These are phyloP conservation scores for Denticeps clupeoides DNA, from an alignment of 2,797 vertebrate species.

Conservation along the genomic window DNA sequence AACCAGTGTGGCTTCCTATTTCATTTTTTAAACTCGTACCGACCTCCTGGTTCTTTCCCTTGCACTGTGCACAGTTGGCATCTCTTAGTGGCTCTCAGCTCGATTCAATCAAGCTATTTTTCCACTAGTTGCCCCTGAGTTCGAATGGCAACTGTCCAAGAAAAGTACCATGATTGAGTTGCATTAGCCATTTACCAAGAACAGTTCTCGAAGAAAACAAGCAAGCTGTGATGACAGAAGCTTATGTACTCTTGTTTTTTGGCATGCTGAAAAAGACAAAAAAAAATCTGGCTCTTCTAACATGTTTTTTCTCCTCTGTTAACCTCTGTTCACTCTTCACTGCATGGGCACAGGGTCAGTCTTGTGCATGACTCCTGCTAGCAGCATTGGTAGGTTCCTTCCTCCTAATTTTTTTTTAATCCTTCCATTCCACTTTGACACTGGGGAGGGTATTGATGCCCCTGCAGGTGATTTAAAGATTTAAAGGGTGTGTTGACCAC, in stretches of 20 bases:
- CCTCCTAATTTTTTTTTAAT: constrained; percentile 30
- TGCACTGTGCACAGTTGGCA: too few relatives aligned
- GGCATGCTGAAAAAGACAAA: constrained; percentile 48
- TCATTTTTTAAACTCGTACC: background rate
- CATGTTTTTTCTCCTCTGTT: constrained; percentile 73
- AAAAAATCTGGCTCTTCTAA: constrained; percentile 52
- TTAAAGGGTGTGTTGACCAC: background rate
- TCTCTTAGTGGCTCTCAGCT: too few relatives aligned
- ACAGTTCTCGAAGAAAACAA: constrained; percentile 5
- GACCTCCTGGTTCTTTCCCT: too few relatives aligned
- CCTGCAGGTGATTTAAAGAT: constrained; percentile 41
- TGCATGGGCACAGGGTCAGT: constrained; percentile 89
- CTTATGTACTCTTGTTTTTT: constrained; percentile 18
- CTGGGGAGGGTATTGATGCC: constrained; percentile 18
- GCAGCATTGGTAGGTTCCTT: constrained; percentile 88
- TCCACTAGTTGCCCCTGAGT: too few relatives aligned
- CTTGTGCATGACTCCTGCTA: constrained; percentile 96
- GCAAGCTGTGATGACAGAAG: constrained; percentile 6
- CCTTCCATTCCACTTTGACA: constrained; percentile 17
- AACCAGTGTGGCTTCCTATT: background rate
- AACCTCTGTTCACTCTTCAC: constrained; percentile 71
- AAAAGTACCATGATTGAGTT: too few relatives aligned
- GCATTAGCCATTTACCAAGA: background rate
- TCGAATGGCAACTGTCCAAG: too few relatives aligned
- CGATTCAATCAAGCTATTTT: too few relatives aligned